Evolutionary conservation across 2,888 invertebrate species (phyloP).

Genomic region (Acanthosepion esculentum): DNA sequence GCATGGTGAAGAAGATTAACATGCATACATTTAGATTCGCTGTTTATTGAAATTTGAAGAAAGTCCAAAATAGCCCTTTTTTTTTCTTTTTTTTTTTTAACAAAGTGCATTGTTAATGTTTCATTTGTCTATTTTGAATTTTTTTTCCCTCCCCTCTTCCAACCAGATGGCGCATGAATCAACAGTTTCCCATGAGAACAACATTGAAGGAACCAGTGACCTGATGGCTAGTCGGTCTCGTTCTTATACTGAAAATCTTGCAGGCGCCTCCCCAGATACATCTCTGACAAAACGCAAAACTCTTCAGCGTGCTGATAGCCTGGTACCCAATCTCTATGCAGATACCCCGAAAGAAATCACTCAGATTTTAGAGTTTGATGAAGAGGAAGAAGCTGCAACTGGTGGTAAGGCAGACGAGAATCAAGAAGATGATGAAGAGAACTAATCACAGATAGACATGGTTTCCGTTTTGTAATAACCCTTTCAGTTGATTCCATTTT

Average conservation of each 20-base stretch:
- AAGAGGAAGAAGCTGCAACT: conserved; percentile 49
- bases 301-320: conserved; percentile 49
- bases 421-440: conserved; percentile 36
- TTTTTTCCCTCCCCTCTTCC: conserved; percentile 45
- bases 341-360: conserved; percentile 51
- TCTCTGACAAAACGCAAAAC: conserved; percentile 40
- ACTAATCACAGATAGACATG: background rate
- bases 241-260: conserved; percentile 36
- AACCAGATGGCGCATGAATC: conserved; percentile 94
- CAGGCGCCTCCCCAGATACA: background rate
- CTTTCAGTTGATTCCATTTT: background rate
- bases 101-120: background rate
- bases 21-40: too few relatives aligned
- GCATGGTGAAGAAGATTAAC: too few relatives aligned
- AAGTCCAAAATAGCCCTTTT: too few relatives aligned
- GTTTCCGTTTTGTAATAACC: background rate
- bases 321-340: conserved; percentile 52
- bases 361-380: conserved; percentile 51
- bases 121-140: background rate
- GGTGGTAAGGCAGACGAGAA: background rate
- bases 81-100: too few relatives aligned
- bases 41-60: too few relatives aligned
- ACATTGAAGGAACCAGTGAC: background rate
- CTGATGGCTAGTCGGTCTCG: conserved; percentile 42
- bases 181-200: conserved; percentile 91